A percentile compares a stretch with the other conserved stretches of the same genome.
phyloP scores from a whole-genome alignment of 1,140 invertebrate genomes.

The Gryllus bimaculatus region DNA sequence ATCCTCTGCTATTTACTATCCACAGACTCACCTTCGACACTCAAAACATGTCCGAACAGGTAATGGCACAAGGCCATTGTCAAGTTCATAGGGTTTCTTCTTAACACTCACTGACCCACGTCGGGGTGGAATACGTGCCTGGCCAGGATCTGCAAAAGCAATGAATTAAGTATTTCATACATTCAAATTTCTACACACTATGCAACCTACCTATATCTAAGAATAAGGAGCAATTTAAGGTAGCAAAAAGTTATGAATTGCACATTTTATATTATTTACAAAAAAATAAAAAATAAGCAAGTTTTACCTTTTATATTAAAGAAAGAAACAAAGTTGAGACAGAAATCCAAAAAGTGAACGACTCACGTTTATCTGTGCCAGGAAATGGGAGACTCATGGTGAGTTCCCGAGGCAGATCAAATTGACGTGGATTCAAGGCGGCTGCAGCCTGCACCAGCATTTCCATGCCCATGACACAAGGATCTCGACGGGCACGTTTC shows the following conservation, averaged over 20 bases:
- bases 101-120: slow-evolving; percentile 30
- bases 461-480: slow-evolving; percentile 48
- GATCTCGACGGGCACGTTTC: not conserved
- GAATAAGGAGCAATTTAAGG: too few relatives aligned
- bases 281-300: too few relatives aligned
- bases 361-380: slow-evolving; percentile 56
- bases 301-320: too few relatives aligned
- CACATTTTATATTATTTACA: too few relatives aligned
- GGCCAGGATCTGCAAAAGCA: slow-evolving; percentile 25
- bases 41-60: slow-evolving; percentile 75
- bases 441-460: slow-evolving; percentile 69
- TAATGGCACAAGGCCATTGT: slow-evolving; percentile 67
- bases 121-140: slow-evolving; percentile 32
- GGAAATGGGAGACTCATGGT: slow-evolving; percentile 68
- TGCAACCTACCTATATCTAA: too few relatives aligned
- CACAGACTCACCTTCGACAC: slow-evolving; percentile 47
- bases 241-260: too few relatives aligned
- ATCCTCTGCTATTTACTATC: slow-evolving; percentile 13
- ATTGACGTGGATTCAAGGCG: slow-evolving; percentile 78
- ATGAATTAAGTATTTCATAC: too few relatives aligned
- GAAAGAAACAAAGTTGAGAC: too few relatives aligned
- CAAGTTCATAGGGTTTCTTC: slow-evolving; percentile 54
- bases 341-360: not conserved
- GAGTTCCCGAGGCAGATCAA: slow-evolving; percentile 73
- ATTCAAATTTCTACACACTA: too few relatives aligned